Percentiles rank a stretch among this genome's conserved stretches.
Evolutionary conservation across 1,140 invertebrate genomes (phyloP).

Genomic region (Akabosia matsudoensis): DNA sequence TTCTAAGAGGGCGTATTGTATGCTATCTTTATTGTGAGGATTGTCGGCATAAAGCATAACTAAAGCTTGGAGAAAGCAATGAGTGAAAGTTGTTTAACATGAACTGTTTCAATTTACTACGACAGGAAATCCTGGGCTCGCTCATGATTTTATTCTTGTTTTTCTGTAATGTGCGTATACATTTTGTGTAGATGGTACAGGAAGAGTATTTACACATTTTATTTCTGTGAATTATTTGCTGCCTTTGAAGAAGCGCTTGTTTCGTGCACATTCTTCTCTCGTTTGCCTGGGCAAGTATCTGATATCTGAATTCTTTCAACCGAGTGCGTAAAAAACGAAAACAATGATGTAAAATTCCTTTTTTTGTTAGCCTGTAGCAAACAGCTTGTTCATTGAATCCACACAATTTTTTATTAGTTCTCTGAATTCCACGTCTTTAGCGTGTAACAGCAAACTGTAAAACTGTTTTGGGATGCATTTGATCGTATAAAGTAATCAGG

Average conservation of each 20-base stretch:
- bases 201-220: not conserved
- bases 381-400: too few relatives aligned
- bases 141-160: not conserved
- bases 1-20: not conserved
- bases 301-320: not conserved
- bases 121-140: conserved; percentile 11
- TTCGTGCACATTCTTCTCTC: not conserved
- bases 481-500: not conserved
- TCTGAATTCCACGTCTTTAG: not conserved
- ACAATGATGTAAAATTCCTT: not conserved
- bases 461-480: too few relatives aligned
- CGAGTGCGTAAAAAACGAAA: conserved; percentile 13
- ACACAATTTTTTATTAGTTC: too few relatives aligned
- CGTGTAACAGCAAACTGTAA: too few relatives aligned
- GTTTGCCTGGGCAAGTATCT: not conserved
- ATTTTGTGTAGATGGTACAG: not conserved
- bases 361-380: too few relatives aligned
- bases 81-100: not conserved
- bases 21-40: not conserved
- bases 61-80: not conserved
- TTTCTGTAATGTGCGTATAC: not conserved
- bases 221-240: not conserved
- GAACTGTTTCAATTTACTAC: not conserved
- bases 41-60: not conserved
- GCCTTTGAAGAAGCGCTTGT: not conserved